Evolutionary conservation across 2,113 vertebrate genomes (phyloP).

Genomic region (Chascanopsetta lugubris): DNA sequence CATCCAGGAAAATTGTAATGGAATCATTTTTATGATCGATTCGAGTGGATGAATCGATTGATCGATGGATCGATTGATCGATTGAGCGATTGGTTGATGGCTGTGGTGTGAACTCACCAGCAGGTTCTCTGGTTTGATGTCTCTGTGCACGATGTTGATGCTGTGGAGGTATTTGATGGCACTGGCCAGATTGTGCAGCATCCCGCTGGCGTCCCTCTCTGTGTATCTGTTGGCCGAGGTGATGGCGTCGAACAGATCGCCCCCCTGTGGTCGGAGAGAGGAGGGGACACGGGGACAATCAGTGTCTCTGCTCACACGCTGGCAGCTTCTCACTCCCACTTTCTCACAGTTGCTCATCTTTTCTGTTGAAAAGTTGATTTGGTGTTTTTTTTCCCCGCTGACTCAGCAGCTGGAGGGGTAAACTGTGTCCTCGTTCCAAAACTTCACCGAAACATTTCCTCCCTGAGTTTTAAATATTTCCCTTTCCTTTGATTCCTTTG

Average conservation of each 20-base stretch:
- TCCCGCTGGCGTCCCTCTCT: slow-evolving; percentile 94
- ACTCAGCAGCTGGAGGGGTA: slow-evolving; percentile 30
- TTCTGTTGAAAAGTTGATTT: slow-evolving; percentile 25
- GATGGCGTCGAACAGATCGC: slow-evolving; percentile 98
- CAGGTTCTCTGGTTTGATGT: slow-evolving; percentile 99
- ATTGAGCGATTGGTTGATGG: too few species aligned
- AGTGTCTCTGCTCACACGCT: slow-evolving; percentile 11
- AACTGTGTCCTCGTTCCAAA: slow-evolving; percentile 20
- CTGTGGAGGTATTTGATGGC: slow-evolving; percentile 99
- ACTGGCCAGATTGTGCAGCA: slow-evolving; percentile 96
- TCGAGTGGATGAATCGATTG: too few species aligned
- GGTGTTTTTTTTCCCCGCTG: slow-evolving; percentile 30
- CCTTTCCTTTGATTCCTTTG: slow-evolving; percentile 8
- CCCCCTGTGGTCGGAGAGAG: slow-evolving; percentile 84
- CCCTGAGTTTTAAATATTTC: slow-evolving; percentile 18
- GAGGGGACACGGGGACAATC: neutral
- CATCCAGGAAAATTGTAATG: too few species aligned
- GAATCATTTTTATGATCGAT: too few species aligned
- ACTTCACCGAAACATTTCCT: slow-evolving; percentile 18
- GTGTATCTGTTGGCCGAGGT: slow-evolving; percentile 98
- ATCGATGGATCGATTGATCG: too few species aligned
- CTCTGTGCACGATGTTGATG: slow-evolving; percentile 97
- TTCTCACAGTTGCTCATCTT: slow-evolving; percentile 27
- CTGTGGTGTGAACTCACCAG: slow-evolving; percentile 87
- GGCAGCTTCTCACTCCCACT: slow-evolving; percentile 9